Base-by-base conservation (phyloP, 2,888 invertebrate species). In the Pheosia gnoma region DNA sequence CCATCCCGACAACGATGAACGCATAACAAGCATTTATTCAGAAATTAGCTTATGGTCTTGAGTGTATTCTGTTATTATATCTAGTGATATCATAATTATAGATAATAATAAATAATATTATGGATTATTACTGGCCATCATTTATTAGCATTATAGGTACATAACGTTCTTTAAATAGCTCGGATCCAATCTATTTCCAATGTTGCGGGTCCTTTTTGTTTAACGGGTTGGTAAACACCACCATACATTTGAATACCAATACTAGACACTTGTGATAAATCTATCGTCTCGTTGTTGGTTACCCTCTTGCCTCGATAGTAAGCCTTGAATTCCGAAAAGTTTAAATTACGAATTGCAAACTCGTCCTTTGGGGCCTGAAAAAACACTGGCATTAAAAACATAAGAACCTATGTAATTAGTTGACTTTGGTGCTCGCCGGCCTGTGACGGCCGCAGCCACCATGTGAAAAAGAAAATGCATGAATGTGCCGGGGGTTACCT, bases 161-260 rank as follows among this genome's bases (percentile, higher is more conserved):
- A 11, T 47, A 47, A 47, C 47, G 5, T 11, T 47, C 11, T 11
- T 47, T 6, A 51, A 37, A 53, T 82, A 58, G 94, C 94, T 81
- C 83, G 89, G 72, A 95, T 94, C 89, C 93, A 94, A 77, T 96
- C 95, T 49, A 96, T 93, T 86, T 96, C 96, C 70, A 96, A 88
- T 55, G 95, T 94, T 3, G 95, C 95, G 8, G 95, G 94, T 0
- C 96, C 96, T 75, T 89, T 93, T 77, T 96, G 96, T 79, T 96
- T 95, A 25, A 94, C 83, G 7, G 94, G 93, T 70, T 92, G 89
- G 78, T 96, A 96, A 65, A 96, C 95, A 11, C 96, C 96, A 36
- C 96, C 96, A 74, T 94, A 95, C 77, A 95, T 93, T 87, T 96
- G 96, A 54, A 96, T 82, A 6, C 95, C 96, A 66, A 96, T 88